phyloP scores from a whole-genome alignment of 2,113 vertebrate genomes.

The Astatoreochromis straeleni region DNA sequence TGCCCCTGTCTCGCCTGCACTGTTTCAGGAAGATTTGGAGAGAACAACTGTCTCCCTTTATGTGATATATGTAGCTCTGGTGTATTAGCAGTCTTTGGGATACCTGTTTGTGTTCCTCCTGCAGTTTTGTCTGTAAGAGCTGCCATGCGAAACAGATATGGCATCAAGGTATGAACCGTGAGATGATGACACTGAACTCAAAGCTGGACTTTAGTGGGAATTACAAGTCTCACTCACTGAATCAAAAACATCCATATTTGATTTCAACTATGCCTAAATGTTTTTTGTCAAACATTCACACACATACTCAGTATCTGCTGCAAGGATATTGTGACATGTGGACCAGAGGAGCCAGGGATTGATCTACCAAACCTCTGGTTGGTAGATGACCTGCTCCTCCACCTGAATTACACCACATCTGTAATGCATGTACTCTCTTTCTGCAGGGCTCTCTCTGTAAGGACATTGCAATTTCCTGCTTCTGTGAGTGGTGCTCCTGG shows the following conservation, averaged over 20 bases:
- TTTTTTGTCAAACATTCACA: not conserved
- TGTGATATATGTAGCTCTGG: too few species aligned
- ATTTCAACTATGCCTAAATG: not conserved
- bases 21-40: too few species aligned
- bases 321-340: accelerated
- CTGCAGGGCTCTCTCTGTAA: not conserved
- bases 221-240: not conserved
- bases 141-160: too few species aligned
- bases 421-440: accelerated
- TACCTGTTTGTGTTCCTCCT: too few species aligned
- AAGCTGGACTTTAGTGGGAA: not conserved
- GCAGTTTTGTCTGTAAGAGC: too few species aligned
- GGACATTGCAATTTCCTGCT: accelerated
- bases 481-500: accelerated
- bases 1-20: too few species aligned
- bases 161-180: too few species aligned
- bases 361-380: not conserved
- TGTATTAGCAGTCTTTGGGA: too few species aligned
- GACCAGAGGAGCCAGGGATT: accelerated
- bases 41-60: too few species aligned
- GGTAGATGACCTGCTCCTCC: not conserved
- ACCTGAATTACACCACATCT: not conserved
- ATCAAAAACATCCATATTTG: not conserved
- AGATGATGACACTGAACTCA: too few species aligned
- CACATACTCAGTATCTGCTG: not conserved